These are phyloP conservation scores for Pimephales promelas DNA, from an alignment of 2,113 vertebrate genomes.

Conservation along the genomic window DNA sequence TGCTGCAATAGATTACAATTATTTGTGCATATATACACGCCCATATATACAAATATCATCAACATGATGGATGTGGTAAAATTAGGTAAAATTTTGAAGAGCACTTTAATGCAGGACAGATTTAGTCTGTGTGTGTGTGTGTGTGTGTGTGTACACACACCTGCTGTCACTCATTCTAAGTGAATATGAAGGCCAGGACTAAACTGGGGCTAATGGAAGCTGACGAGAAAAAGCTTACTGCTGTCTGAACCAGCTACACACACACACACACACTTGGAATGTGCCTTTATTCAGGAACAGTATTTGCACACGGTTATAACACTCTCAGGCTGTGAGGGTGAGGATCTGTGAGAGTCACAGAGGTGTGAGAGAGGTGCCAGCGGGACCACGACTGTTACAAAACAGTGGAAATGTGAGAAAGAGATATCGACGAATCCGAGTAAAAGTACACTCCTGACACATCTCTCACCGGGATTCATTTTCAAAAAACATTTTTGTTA, in stretches of 20 bases:
- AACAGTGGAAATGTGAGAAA: neutral
- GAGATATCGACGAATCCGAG: conserved; percentile 63
- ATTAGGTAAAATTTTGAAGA: neutral
- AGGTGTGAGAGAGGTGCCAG: conserved; percentile 31
- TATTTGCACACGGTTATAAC: conserved; percentile 33
- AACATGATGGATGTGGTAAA: neutral
- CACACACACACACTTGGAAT: conserved; percentile 19
- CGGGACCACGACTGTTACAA: neutral
- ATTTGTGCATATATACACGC: neutral
- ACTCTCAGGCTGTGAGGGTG: neutral
- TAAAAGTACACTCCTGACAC: neutral
- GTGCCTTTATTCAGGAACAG: conserved; percentile 3
- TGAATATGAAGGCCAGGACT: conserved; percentile 63
- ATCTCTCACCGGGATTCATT: neutral
- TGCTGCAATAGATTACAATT: neutral
- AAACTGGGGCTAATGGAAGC: conserved; percentile 68
- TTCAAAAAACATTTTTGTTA: neutral
- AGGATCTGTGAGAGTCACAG: conserved; percentile 5
- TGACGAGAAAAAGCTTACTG: conserved; percentile 66
- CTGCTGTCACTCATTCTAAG: conserved; percentile 68
- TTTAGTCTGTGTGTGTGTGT: conserved; percentile 27
- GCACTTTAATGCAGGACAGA: conserved; percentile 16
- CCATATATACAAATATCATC: neutral
- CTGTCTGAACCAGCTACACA: conserved; percentile 57
- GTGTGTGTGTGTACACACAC: conserved; percentile 7